These are phyloP conservation scores for Spinibarbus caldwelli DNA, from an alignment of 2,797 vertebrate genomes.

Conservation along the genomic window DNA sequence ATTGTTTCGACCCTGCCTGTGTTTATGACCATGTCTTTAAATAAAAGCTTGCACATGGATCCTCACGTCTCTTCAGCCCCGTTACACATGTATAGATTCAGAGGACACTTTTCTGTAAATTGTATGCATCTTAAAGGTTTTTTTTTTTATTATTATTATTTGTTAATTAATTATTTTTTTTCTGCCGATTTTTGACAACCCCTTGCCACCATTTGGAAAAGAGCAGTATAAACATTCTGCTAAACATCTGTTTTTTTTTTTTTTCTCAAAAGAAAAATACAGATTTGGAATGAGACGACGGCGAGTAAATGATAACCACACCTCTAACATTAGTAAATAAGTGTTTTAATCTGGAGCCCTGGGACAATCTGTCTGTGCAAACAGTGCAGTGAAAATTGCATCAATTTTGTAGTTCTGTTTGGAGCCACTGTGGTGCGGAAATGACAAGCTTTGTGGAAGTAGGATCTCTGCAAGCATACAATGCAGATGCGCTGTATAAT, in stretches of 20 bases:
- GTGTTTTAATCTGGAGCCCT: neutral
- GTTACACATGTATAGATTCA: no score
- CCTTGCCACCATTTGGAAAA: neutral
- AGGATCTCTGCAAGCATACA: neutral
- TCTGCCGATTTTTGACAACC: neutral
- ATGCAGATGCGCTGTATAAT: slow-evolving; percentile 22
- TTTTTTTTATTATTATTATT: no score
- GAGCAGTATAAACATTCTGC: no score
- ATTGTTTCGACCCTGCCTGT: no score
- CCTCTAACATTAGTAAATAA: neutral
- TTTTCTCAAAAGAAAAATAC: neutral
- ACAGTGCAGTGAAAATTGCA: neutral
- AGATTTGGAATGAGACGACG: neutral
- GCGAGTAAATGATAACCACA: neutral
- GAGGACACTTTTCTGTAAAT: neutral
- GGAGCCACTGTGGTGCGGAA: neutral
- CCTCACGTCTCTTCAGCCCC: no score
- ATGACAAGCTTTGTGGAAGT: neutral
- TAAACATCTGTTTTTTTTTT: neutral
- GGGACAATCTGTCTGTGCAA: neutral
- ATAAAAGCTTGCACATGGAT: no score
- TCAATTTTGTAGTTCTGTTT: neutral
- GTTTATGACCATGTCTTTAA: no score
- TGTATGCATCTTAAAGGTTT: no score
- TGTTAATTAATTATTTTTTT: no score